A percentile compares a stretch with the other conserved stretches of the same genome.
phyloP scores from a whole-genome alignment of 2,888 invertebrate genomes.

The Escarpia spicata region DNA sequence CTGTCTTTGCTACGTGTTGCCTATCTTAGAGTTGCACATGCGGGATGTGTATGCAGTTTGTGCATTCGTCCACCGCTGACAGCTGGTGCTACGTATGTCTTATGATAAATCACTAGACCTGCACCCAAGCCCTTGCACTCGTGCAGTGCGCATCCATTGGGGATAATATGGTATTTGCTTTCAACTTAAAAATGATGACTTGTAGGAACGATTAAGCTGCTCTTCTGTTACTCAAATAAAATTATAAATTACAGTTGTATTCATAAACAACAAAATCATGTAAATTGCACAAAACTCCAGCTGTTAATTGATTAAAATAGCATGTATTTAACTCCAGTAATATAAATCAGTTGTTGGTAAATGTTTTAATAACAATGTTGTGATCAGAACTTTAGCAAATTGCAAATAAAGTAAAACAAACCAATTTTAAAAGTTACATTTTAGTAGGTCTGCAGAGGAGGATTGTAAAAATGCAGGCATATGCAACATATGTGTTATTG shows the following conservation, averaged over 20 bases:
- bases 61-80: too few species aligned
- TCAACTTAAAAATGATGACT: background rate
- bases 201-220: background rate
- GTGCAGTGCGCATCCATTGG: too few species aligned
- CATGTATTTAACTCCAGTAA: background rate
- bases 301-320: background rate
- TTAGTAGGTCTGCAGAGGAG: background rate
- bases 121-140: too few species aligned
- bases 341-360: background rate
- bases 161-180: background rate
- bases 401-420: background rate
- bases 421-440: too few species aligned
- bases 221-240: background rate
- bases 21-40: too few species aligned
- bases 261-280: too few species aligned
- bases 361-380: background rate
- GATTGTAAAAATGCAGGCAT: background rate
- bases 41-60: too few species aligned
- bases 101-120: too few species aligned
- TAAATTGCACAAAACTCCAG: background rate
- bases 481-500: too few species aligned
- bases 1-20: too few species aligned
- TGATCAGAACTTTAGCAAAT: background rate
- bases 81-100: too few species aligned
- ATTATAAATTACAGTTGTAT: background rate